Conservation (phyloP, 1,140 invertebrate species). For the Homarus americanus region DNA sequence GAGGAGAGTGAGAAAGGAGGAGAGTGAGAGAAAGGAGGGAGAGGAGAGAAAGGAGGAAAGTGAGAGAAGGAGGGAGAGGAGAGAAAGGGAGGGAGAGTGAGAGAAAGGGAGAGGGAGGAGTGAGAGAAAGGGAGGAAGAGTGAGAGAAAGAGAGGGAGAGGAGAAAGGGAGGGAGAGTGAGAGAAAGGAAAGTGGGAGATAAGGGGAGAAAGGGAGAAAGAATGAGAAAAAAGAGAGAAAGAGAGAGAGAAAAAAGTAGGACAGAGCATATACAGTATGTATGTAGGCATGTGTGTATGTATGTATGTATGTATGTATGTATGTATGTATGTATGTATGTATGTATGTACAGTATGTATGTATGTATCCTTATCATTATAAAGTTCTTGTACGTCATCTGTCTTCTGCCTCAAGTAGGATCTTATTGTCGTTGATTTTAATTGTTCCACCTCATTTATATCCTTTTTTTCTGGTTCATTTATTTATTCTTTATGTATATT, state of each 20-base stretch:
- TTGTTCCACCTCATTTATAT: no score
- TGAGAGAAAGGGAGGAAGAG: constrained; percentile 16
- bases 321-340: background rate
- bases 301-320: background rate
- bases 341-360: no score
- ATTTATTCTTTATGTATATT: no score
- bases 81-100: constrained; percentile 30
- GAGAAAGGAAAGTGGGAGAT: background rate
- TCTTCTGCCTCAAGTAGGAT: no score
- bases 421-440: no score
- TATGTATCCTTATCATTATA: background rate
- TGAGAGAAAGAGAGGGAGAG: background rate
- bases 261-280: no score
- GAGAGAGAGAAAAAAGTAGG: background rate
- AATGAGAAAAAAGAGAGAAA: background rate
- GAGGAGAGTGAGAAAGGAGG: background rate
- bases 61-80: background rate
- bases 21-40: background rate
- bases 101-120: constrained; percentile 36
- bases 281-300: background rate
- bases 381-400: no score
- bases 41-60: background rate
- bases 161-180: constrained; percentile 2
- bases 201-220: background rate
- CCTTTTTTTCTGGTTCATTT: no score